Evolutionary conservation across 1,140 invertebrate species (phyloP), one percentile per base, ranked within the genome.

Genomic region (Eciton burchellii): DNA sequence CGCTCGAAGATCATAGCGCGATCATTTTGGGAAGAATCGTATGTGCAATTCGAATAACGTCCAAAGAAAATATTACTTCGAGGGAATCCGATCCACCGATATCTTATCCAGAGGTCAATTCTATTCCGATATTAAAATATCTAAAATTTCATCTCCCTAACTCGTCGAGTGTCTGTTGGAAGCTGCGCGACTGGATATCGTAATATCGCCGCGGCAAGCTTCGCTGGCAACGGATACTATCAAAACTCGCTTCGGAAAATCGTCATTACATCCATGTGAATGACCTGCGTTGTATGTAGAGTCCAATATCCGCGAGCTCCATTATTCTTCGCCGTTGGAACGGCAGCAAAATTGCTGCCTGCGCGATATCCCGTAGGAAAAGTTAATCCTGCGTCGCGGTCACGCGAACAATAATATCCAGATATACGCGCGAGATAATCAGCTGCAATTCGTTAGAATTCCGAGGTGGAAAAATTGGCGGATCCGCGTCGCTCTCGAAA

Each of bases 311-410:
- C 52, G 35, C 19, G 26, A 6, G n/a, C 26, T 57, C 21, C 21
- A 73, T 73, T 73, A 59, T 47, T 60, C 41, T 19, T 47, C 6
- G n/a, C 29, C n/a, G 29, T 19, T 24, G 6, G 45, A 73, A 73
- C 56, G 57, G 9, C 14, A 2, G 11, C 11, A 14, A 73, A 45
- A 73, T 60, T 73, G 41, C 5, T n/a, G 12, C 41, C 19, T 6
- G 24, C 43, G 57, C 19, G 12, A 72, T 19, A 5, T n/a, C 4
- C 19, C 41, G 14, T 29, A 60, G 11, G 24, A 73, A 60, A 45
- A 14, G 11, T n/a, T 60, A 24, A 73, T 72, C 52, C 56, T 14
- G 41, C 35, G 56, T 60, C n/a, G 24, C 0, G 2, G 11, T 60
- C 41, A 16, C 24, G 12, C 16, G 12, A 45, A 73, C 24, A 11